Conservation (phyloP, 1,140 invertebrate genomes). For the Hylyphantes graminicola region DNA sequence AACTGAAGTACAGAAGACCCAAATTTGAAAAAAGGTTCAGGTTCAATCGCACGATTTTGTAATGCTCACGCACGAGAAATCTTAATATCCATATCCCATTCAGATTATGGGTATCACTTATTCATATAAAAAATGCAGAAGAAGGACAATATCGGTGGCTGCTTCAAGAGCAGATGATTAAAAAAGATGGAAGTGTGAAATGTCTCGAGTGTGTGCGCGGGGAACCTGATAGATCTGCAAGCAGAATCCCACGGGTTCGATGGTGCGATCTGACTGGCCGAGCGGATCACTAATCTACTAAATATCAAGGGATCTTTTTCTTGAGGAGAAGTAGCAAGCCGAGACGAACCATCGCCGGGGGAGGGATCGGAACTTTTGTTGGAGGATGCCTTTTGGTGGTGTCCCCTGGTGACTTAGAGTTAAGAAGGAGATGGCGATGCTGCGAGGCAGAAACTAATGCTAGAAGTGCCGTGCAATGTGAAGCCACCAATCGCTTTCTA, state of each 20-base stretch:
- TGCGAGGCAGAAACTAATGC: no score
- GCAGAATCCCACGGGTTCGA: constrained; percentile 46
- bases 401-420: neutral
- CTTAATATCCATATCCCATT: constrained; percentile 15
- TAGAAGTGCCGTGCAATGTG: no score
- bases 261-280: constrained; percentile 42
- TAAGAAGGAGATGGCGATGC: no score
- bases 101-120: neutral
- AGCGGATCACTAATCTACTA: constrained; percentile 49
- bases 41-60: no score
- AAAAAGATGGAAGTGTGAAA: constrained; percentile 25
- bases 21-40: no score
- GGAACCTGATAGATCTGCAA: constrained; percentile 45
- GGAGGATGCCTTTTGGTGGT: neutral
- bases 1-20: no score
- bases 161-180: constrained; percentile 32
- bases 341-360: neutral
- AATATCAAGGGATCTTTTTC: constrained; percentile 36
- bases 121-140: constrained; percentile 1
- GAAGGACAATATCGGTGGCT: constrained; percentile 19
- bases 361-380: neutral
- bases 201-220: no score
- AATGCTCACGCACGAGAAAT: constrained; percentile 10
- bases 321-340: no score
- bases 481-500: no score